These are phyloP conservation scores for Staurois parvus DNA, from an alignment of 2,797 vertebrate species.

Conservation along the genomic window DNA sequence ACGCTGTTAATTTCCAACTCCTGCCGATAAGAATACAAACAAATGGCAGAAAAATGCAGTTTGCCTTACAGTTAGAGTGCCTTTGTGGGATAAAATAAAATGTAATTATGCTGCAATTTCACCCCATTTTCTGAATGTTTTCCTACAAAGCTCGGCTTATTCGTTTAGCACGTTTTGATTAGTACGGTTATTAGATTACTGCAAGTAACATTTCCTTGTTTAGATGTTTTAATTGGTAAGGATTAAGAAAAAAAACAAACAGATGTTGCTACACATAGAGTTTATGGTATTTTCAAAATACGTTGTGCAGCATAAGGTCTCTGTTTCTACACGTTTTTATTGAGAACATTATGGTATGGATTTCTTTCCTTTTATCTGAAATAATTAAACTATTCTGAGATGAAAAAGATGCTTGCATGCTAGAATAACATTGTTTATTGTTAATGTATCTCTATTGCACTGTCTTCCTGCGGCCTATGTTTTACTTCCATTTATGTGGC, in stretches of 20 bases:
- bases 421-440: background rate
- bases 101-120: conserved; percentile 76
- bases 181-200: conserved; percentile 42
- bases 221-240: conserved; percentile 24
- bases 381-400: background rate
- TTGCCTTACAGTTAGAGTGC: conserved; percentile 77
- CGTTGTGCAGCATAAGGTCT: conserved; percentile 25
- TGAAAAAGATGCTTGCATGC: background rate
- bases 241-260: conserved; percentile 28
- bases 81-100: conserved; percentile 78
- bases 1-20: conserved; percentile 80
- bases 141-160: conserved; percentile 54
- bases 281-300: conserved; percentile 36
- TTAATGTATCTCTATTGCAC: background rate
- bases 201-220: conserved; percentile 43
- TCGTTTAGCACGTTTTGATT: conserved; percentile 52
- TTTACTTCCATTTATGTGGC: background rate
- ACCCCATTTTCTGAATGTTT: conserved; percentile 65
- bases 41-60: conserved; percentile 82
- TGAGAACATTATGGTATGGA: background rate
- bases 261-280: conserved; percentile 17
- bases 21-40: conserved; percentile 84
- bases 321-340: conserved; percentile 25
- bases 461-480: background rate
- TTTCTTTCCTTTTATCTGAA: background rate